These are phyloP conservation scores for Plebejus melissa DNA, from an alignment of 2,888 invertebrate genomes.

Conservation along the genomic window DNA sequence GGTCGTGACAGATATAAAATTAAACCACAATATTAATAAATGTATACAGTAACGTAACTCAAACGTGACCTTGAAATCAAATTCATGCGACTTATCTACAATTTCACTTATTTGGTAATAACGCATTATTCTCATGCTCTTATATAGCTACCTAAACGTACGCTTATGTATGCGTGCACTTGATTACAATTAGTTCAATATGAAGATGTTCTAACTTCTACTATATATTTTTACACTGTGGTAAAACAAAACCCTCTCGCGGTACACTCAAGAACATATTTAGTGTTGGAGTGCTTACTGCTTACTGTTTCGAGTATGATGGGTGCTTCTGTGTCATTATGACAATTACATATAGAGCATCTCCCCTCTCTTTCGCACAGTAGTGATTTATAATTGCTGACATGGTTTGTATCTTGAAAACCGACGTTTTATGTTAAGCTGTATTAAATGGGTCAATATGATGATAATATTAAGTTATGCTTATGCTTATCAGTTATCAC, in stretches of 20 bases:
- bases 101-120: no score
- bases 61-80: no score
- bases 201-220: not conserved
- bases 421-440: not conserved
- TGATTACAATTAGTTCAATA: not conserved
- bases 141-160: no score
- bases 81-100: no score
- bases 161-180: no score
- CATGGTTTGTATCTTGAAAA: not conserved
- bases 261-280: constrained; percentile 6
- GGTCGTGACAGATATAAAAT: not conserved
- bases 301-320: constrained; percentile 2
- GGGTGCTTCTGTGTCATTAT: constrained; percentile 17
- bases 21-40: no score
- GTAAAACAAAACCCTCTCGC: not conserved
- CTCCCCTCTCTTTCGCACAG: not conserved
- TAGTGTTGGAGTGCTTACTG: constrained; percentile 8
- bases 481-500: no score
- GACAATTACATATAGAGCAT: constrained; percentile 16
- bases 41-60: no score
- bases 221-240: not conserved
- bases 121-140: no score
- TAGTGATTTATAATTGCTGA: constrained; percentile 3
- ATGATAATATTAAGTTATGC: not conserved
- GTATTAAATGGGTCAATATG: not conserved